Evolutionary conservation across 2,113 vertebrate genomes (phyloP), one percentile per base, ranked within the genome.

Genomic region (Xenopus laevis): DNA sequence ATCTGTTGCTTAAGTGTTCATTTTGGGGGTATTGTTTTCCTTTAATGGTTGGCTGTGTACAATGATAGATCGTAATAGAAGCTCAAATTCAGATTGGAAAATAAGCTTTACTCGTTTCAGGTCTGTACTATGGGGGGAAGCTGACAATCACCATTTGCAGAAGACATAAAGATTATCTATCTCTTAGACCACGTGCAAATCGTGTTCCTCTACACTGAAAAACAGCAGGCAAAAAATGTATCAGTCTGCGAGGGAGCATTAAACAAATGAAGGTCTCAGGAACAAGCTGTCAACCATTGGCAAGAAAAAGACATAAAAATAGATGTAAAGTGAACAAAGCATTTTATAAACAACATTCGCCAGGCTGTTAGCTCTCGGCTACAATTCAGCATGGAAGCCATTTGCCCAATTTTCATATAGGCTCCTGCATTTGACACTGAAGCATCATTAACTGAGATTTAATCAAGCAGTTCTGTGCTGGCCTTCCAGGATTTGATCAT

Each of bases 201-300:
- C 82, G 81, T 83, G 82, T 86, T 78, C 80, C 66, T 78, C 66
- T 79, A 78, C 82, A 73, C 83, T 79, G 0, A 71, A 81, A 81
- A 78, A 30, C 74, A 71, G 72, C 79, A 81, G 75, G 68, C 46
- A 80, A 82, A 81, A 81, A 83, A 85, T 86, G 82, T 82, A 84
- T 81, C 84, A 83, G 84, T 82, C 84, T 87, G 85, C 84, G 86
- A 85, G 68, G 75, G 73, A 86, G 83, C 81, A 85, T 88, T 86
- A 87, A 87, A 88, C 83, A 88, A 87, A 88, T 82, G 85, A 82
- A 83, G 79, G 85, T 78, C 83, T 88, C 80, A 47, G 81, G 84
- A 88, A 85, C 85, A 89, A 88, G 84, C 87, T 88, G 86, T 87
- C 58, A 65, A 82, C 84, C 81, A 86, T 86, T 85, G 84, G 85